Base-by-base conservation (phyloP, 2,888 invertebrate genomes). In the Drosophila anomelani region DNA sequence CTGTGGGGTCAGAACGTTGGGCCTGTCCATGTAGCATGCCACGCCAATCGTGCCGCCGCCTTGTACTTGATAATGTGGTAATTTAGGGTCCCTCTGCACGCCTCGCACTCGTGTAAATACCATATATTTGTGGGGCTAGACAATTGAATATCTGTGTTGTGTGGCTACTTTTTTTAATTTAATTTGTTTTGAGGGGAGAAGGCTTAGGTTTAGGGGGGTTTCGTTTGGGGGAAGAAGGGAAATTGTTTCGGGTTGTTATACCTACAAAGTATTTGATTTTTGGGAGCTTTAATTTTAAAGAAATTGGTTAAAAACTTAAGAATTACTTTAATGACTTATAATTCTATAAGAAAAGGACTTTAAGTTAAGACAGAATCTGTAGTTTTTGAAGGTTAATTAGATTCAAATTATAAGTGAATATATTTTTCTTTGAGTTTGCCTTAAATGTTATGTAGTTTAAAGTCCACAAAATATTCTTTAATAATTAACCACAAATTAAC, bases 51-150 rank as follows among this genome's bases (percentile, higher is more conserved):
- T 77, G 80, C 67, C 69, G 46, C 67, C 56, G 56, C 67, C 80
- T 76, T 78, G 81, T 83, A 78, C 78, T 84, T 74, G 85, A 87
- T 87, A 89, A 87, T 89, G 89, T 77, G 76, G 63, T 73, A 72
- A 88, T 85, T 85, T 89, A 85, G 61, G 75, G 75, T 63, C 71
- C 66, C 54, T 58, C 69, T 79, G 86, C 88, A 85, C 76, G 80
- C 85, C 66, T 56, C 53, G 34, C 53, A 72, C 53, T 57, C 53
- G 12, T 44, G 58, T 39, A 46, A 54, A 46, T 23, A 26, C 38
- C 26, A 36, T 39, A 53, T 34, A 38, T 36, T 44, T 63, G 67
- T 26, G 67, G 46, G 46, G 26, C 46, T 34, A n/a, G 39, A 23
- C 54, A 73, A 70, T 72, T 60, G 73, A 39, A 59, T 44, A 46